Base-by-base conservation (phyloP, 1,140 invertebrate genomes). In the Drosophila nigrodunni region DNA sequence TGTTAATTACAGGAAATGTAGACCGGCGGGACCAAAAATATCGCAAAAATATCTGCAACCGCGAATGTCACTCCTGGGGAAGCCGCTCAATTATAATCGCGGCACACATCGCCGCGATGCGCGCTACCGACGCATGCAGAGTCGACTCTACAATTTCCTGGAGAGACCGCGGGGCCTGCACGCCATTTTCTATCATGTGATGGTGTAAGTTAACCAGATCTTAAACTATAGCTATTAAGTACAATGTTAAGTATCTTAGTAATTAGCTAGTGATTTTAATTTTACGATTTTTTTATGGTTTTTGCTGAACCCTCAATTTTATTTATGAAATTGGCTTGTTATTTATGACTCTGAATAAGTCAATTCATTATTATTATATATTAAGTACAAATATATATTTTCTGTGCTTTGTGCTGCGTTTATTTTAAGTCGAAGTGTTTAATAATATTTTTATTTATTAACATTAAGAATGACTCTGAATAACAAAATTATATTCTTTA, bases 61-160 rank as follows among this genome's bases (percentile, higher is more conserved):
- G 93, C 95, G 97, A 94, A 97, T 97, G 95, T 97, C 96, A 93
- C 95, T 98, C 92, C 95, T 98, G 87, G 97, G 97, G 92, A 97
- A 96, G 93, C 97, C 97, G 88, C 94, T 98, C 91, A 97, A 96
- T 94, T 97, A 97, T 94, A 92, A 92, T 91, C 95, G 96, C 94
- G 95, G 95, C 92, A 95, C 95, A 93, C 72, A 74, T 74, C 95
- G 97, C 92, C 95, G 96, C 93, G 97, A 98, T 95, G 96, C 96
- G 92, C 95, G 96, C 77, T 98, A 98, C 94, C 94, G 98, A 88
- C 95, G 96, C 91, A 93, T 97, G 58, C 98, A 98, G 93, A 96
- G 96, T 90, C 95, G 96, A 93, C 95, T 98, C 92, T 98, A 98
- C 94, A 98, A 98, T 94, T 98, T 98, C 93, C 95, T 98, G 90